These are phyloP conservation scores for Palythoa heliodiscus DNA, from an alignment of 92 coral and sea anemone species.

Conservation along the genomic window DNA sequence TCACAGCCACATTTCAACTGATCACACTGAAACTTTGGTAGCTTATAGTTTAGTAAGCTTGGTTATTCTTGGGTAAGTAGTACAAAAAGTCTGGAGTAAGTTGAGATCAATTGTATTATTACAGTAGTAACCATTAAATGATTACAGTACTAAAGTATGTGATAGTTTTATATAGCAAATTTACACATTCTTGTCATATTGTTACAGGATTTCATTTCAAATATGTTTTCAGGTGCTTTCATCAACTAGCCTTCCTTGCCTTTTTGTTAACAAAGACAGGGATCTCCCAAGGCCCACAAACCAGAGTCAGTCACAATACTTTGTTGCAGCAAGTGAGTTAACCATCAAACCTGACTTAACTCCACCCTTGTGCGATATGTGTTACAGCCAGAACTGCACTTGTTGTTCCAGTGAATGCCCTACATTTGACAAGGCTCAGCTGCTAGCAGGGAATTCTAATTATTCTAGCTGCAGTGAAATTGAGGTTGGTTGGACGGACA, in stretches of 20 bases:
- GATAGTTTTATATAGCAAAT: too few species aligned
- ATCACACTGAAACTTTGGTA: too few species aligned
- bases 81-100: too few species aligned
- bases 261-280: background rate
- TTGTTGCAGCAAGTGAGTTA: slow-evolving; percentile 16
- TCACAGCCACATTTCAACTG: too few species aligned
- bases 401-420: slow-evolving; percentile 19
- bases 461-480: background rate
- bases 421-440: slow-evolving; percentile 6
- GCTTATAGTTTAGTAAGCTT: too few species aligned
- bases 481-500: slow-evolving; percentile 29
- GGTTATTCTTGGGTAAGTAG: too few species aligned
- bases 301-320: background rate
- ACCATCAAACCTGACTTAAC: background rate
- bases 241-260: slow-evolving; percentile 36
- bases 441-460: background rate
- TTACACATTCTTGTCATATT: too few species aligned
- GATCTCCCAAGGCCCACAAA: background rate
- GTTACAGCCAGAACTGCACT: background rate
- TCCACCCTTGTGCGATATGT: background rate
- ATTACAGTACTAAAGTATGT: too few species aligned
- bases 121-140: too few species aligned
- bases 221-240: slow-evolving; percentile 10
- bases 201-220: background rate
- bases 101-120: too few species aligned